Evolutionary conservation across 2,113 vertebrate species (phyloP), one percentile per base, ranked within the genome.

Genomic region (Ursus arctos): DNA sequence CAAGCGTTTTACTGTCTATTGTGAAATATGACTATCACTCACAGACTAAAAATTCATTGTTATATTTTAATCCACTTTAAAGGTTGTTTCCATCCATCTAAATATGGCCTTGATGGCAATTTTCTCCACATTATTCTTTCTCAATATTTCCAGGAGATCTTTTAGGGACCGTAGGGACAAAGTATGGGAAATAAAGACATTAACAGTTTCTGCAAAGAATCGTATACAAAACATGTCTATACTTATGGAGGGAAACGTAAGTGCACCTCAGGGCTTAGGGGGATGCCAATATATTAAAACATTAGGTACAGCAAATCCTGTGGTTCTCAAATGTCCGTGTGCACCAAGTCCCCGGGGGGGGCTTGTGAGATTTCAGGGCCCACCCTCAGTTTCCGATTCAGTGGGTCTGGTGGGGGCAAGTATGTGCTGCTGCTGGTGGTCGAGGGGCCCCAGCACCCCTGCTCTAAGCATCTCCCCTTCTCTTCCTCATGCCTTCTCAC

Each of bases 11-110:
- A 79, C 79, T 47, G 26, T 33, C 47, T 36, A 33, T 18, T 79
- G 55, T 57, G 10, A 97, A 97, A 96, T 97, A 87, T 47, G 67
- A 92, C 77, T 77, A 36, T 69, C 67, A 85, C n/a, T 76, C 71
- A 84, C 82, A 85, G 26, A 92, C 90, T 94, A 92, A 87, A 92
- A 90, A 57, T 71, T 90, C 47, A 94, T 18, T 91, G 59, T 31
- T 94, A 13, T 24, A 90, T 47, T 89, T 94, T 94, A 95, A 91
- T 74, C 40, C 81, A 92, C 49, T 59, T 86, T 61, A 94, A 97
- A 97, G 18, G 47, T 69, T 69, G 93, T 83, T 96, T 86, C 59
- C 83, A 84, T 72, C 71, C 53, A 84, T 55, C 65, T 91, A 76
- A 82, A 87, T 40, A 81, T 8, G 31, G 31, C 31, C 57, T 91